A percentile compares a stretch with the other conserved stretches of the same genome.
Conservation (phyloP, 2,113 vertebrate species). For the Chloroceryle aenea region DNA sequence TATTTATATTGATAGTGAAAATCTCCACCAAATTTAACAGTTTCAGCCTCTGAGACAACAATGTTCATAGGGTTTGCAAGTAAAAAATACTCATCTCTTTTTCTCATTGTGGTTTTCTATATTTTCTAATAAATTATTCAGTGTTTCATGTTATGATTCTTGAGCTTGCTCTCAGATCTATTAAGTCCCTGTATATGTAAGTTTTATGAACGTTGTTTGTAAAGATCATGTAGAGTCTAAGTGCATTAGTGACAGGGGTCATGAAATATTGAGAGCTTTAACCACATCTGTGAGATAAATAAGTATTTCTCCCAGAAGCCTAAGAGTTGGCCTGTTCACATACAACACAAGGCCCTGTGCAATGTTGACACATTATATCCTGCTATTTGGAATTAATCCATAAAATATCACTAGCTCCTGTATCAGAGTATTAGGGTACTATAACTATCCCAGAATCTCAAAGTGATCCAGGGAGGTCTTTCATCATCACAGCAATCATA, state of each 20-base stretch:
- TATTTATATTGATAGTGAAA: background rate
- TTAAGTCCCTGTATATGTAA: constrained; percentile 30
- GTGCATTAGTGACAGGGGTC: constrained; percentile 9
- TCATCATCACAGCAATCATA: background rate
- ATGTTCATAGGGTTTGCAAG: background rate
- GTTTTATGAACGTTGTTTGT: constrained; percentile 39
- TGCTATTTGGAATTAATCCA: constrained; percentile 18
- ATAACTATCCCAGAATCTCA: background rate
- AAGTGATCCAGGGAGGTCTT: background rate
- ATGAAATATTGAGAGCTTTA: constrained; percentile 55
- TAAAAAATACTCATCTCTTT: background rate
- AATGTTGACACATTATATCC: constrained; percentile 19
- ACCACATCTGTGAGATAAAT: constrained; percentile 19
- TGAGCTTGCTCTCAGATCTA: background rate
- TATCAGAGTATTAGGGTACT: background rate
- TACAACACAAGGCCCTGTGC: background rate
- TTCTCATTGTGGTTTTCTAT: background rate
- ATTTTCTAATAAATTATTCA: constrained; percentile 27
- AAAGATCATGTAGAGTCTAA: background rate
- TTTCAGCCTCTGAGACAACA: background rate
- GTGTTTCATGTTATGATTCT: constrained; percentile 1
- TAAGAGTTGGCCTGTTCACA: background rate
- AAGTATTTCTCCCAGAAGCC: background rate
- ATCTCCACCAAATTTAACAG: background rate
- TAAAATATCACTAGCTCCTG: background rate